Conservation (phyloP, 2,113 vertebrate genomes). For the Festucalex cinctus region DNA sequence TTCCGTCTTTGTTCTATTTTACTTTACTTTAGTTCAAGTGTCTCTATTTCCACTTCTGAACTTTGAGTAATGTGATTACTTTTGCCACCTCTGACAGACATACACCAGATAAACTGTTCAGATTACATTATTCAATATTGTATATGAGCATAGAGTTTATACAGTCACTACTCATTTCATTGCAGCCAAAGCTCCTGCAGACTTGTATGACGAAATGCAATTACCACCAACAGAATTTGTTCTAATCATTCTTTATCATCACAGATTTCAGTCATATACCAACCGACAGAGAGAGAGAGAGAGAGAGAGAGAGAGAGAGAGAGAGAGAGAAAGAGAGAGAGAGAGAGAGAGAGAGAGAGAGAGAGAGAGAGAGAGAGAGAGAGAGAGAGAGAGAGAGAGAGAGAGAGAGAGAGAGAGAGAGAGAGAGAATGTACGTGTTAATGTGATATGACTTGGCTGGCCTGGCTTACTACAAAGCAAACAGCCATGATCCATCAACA, state of each 20-base stretch:
- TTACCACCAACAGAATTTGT: conserved; percentile 25
- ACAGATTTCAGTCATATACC: conserved; percentile 33
- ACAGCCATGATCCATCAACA: conserved; percentile 58
- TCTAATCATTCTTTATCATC: conserved; percentile 50
- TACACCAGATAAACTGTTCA: not conserved
- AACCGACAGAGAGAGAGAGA: conserved; percentile 2
- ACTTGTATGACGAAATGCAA: conserved; percentile 15
- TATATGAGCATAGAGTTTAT: not conserved
- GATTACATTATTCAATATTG: not conserved
- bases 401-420: not conserved
- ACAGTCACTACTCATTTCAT: not conserved
- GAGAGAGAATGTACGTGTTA: conserved; percentile 10
- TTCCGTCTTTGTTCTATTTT: no score
- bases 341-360: not conserved
- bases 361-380: not conserved
- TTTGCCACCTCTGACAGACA: conserved; percentile 2
- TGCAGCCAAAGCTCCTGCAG: not conserved
- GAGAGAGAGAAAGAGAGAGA: no score
- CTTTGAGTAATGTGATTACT: no score
- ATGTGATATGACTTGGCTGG: conserved; percentile 48
- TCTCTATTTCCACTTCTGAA: no score
- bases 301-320: not conserved
- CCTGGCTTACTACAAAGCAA: conserved; percentile 42
- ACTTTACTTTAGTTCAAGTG: no score
- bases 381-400: not conserved